These are phyloP conservation scores for Porites lutea DNA, from an alignment of 64 coral and sea anemone species.

Conservation along the genomic window DNA sequence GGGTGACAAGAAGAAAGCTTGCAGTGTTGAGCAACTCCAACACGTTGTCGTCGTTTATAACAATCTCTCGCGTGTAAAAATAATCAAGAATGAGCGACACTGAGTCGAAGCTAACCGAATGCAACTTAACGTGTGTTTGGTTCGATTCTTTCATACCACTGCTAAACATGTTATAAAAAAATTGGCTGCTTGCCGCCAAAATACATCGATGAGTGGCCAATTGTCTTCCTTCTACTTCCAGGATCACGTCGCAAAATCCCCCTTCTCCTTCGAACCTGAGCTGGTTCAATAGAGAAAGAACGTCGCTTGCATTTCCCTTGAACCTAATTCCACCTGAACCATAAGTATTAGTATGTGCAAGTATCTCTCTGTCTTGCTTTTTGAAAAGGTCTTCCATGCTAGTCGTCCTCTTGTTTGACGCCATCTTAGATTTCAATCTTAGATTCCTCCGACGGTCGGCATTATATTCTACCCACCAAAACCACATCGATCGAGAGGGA, in stretches of 20 bases:
- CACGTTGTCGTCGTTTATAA: too few relatives aligned
- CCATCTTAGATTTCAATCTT: background rate
- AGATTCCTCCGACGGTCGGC: too few relatives aligned
- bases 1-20: too few relatives aligned
- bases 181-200: slow-evolving; percentile 30
- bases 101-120: too few relatives aligned
- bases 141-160: slow-evolving; percentile 80
- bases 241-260: background rate
- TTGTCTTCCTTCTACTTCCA: background rate
- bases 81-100: too few relatives aligned
- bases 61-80: too few relatives aligned
- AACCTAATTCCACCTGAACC: slow-evolving; percentile 12
- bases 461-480: too few relatives aligned
- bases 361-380: slow-evolving; percentile 20
- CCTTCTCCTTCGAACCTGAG: slow-evolving; percentile 74
- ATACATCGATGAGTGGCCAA: slow-evolving; percentile 60
- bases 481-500: too few relatives aligned
- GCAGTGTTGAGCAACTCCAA: too few relatives aligned
- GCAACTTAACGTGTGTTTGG: slow-evolving; percentile 18
- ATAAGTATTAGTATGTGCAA: background rate
- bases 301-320: slow-evolving; percentile 5
- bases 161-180: slow-evolving; percentile 71
- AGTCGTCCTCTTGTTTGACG: background rate
- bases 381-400: background rate
- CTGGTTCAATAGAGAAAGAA: slow-evolving; percentile 32